Evolutionary conservation across 2,797 vertebrate species (phyloP).

Genomic region (Chaetodon trifasciatus): DNA sequence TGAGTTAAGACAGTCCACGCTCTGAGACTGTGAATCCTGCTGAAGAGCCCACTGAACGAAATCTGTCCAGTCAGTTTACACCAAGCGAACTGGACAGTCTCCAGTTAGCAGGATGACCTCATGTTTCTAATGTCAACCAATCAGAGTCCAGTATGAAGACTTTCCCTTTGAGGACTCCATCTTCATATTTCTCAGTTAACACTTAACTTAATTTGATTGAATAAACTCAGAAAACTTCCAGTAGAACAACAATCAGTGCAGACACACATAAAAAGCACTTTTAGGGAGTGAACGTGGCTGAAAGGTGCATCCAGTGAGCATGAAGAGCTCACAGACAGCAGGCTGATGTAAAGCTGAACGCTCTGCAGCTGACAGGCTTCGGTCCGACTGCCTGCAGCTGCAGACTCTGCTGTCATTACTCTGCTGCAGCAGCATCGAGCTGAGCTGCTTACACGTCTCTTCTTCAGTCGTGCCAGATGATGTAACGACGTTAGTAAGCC

Average conservation of each 20-base stretch:
- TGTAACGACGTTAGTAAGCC: slow-evolving; percentile 64
- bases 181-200: background rate
- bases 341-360: slow-evolving; percentile 23
- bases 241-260: background rate
- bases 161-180: background rate
- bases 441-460: slow-evolving; percentile 53
- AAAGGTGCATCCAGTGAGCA: background rate
- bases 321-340: background rate
- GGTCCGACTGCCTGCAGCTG: slow-evolving; percentile 3
- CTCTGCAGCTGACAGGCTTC: slow-evolving; percentile 29
- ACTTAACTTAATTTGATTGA: background rate
- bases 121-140: no score
- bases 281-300: background rate
- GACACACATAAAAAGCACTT: background rate
- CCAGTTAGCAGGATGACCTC: no score
- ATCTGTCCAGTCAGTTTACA: background rate
- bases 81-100: no score
- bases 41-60: background rate
- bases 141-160: no score
- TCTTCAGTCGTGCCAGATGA: slow-evolving; percentile 50
- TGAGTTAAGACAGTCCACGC: no score
- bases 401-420: slow-evolving; percentile 47
- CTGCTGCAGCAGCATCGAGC: slow-evolving; percentile 26
- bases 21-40: no score
- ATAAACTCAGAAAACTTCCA: background rate